A percentile compares a stretch with the other conserved stretches of the same genome.
phyloP scores from a whole-genome alignment of 2,888 invertebrate genomes.

The Drosophila subquinaria region DNA sequence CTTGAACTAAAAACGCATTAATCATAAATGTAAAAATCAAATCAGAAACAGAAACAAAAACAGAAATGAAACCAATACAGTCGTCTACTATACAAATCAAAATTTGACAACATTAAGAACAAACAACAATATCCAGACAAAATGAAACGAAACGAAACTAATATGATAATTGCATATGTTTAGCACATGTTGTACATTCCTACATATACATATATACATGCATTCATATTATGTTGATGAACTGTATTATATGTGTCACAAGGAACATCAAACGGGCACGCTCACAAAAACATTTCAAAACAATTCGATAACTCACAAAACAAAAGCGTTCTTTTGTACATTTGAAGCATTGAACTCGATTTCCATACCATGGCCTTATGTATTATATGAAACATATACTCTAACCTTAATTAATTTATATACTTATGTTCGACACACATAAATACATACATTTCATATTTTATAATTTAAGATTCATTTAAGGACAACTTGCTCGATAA shows the following conservation, averaged over 20 bases:
- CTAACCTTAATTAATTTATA: conserved; percentile 61
- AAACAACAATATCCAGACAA: conserved; percentile 31
- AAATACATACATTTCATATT: conserved; percentile 37
- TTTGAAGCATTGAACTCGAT: conserved; percentile 52
- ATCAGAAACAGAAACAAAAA: conserved; percentile 44
- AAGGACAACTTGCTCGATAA: conserved; percentile 62
- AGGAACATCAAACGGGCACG: conserved; percentile 34
- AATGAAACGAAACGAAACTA: conserved; percentile 46
- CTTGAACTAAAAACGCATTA: conserved; percentile 79
- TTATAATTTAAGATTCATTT: conserved; percentile 63
- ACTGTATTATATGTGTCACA: conserved; percentile 76
- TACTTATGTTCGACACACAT: conserved; percentile 58
- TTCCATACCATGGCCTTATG: conserved; percentile 71
- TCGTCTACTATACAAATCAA: conserved; percentile 57
- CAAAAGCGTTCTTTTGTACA: conserved; percentile 34
- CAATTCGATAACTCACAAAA: neutral
- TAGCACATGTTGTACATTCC: conserved; percentile 53
- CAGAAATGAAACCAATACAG: conserved; percentile 59
- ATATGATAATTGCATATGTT: conserved; percentile 56
- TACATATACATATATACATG: conserved; percentile 25
- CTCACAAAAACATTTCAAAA: conserved; percentile 14
- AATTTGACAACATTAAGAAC: conserved; percentile 17
- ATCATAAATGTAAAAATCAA: conserved; percentile 67
- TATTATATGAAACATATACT: conserved; percentile 72
- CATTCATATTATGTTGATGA: conserved; percentile 33